Evolutionary conservation across 2,113 vertebrate genomes (phyloP).

Genomic region (Datnioides undecimradiatus): DNA sequence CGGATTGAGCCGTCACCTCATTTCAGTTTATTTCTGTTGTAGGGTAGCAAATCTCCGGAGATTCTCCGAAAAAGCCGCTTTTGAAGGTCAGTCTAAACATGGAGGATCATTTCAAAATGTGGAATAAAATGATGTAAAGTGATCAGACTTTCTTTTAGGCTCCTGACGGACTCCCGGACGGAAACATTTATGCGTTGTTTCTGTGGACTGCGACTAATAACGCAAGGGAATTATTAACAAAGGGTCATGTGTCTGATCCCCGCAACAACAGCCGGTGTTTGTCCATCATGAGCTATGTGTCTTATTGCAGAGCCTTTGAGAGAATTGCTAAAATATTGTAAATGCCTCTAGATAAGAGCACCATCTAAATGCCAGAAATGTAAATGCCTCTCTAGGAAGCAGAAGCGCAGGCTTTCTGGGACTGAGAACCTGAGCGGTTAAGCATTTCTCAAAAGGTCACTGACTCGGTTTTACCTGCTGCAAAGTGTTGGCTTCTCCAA

Average conservation of each 20-base stretch:
- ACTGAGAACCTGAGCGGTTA: background rate
- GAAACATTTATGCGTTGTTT: background rate
- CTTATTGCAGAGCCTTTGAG: conserved; percentile 19
- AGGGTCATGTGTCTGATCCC: conserved; percentile 12
- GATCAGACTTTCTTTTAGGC: background rate
- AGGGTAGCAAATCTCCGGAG: conserved; percentile 16
- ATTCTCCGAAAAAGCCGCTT: background rate
- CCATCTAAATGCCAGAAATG: conserved; percentile 33
- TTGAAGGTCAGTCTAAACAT: conserved; percentile 2
- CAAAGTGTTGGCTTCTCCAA: background rate
- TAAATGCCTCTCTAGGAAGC: conserved; percentile 37
- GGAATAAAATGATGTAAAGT: conserved; percentile 6
- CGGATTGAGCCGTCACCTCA: conserved; percentile 10
- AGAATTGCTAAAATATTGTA: background rate
- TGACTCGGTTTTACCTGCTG: conserved; percentile 14
- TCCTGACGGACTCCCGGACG: conserved; percentile 4
- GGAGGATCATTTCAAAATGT: conserved; percentile 2
- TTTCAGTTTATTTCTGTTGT: conserved; percentile 1
- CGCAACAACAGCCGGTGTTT: conserved; percentile 7
- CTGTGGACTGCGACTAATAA: background rate
- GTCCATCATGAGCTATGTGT: conserved; percentile 6
- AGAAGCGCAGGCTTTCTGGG: background rate
- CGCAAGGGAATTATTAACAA: background rate
- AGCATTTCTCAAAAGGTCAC: conserved; percentile 39
- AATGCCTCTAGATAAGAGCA: conserved; percentile 10